A percentile compares a stretch with the other conserved stretches of the same genome.
These are phyloP conservation scores for Slavum lentiscoides DNA, from an alignment of 2,888 invertebrate genomes.

Conservation along the genomic window DNA sequence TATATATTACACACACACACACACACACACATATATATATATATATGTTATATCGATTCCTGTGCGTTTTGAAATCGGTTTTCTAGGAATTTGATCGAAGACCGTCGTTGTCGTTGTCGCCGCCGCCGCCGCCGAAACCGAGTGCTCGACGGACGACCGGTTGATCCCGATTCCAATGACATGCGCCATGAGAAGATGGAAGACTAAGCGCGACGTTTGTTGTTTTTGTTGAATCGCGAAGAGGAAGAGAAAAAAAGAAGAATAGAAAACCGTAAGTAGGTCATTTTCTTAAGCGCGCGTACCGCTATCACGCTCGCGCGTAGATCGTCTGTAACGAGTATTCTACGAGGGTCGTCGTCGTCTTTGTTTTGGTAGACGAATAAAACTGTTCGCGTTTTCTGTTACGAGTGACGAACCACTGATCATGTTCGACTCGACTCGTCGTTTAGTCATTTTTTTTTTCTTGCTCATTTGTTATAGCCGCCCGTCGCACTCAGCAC, in stretches of 20 bases:
- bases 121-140: too few relatives aligned
- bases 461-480: background rate
- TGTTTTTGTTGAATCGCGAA: conserved; percentile 31
- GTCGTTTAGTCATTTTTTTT: too few relatives aligned
- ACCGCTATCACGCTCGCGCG: background rate
- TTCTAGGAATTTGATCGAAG: conserved; percentile 1
- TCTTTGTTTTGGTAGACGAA: background rate
- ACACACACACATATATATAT: background rate
- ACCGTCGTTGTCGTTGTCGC: background rate
- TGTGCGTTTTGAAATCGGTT: background rate
- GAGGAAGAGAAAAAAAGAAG: background rate
- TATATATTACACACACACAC: too few relatives aligned
- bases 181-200: conserved; percentile 51
- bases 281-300: conserved; percentile 1
- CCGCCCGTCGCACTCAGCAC: background rate
- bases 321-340: background rate
- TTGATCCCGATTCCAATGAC: conserved; percentile 1
- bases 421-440: background rate
- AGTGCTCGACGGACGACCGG: too few relatives aligned
- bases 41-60: conserved; percentile 1
- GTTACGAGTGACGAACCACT: background rate
- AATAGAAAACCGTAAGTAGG: conserved; percentile 39
- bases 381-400: background rate
- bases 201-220: conserved; percentile 25
- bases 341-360: background rate